Conservation (phyloP, 2,113 vertebrate species). For the Channa maculata region DNA sequence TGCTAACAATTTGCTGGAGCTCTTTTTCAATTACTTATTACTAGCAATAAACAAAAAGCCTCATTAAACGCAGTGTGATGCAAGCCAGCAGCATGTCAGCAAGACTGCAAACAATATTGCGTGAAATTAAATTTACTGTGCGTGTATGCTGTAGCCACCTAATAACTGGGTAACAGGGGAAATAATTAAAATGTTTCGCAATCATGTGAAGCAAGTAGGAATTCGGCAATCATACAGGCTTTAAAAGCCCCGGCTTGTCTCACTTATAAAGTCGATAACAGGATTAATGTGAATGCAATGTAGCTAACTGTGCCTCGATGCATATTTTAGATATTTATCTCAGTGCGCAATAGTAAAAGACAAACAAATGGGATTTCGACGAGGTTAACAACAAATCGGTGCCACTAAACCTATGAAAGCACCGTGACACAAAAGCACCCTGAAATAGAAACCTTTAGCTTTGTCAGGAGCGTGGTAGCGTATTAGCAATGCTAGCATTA, state of each 20-base stretch:
- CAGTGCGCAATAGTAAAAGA: slow-evolving; percentile 16
- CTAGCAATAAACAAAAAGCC: background rate
- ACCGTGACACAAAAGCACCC: background rate
- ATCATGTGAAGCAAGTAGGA: background rate
- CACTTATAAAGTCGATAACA: slow-evolving; percentile 39
- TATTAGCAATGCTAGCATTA: slow-evolving; percentile 56
- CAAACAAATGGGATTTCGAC: background rate
- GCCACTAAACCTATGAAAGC: background rate
- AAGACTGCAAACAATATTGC: background rate
- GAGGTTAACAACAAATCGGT: background rate
- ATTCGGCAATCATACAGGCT: slow-evolving; percentile 10
- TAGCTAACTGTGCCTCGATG: slow-evolving; percentile 29
- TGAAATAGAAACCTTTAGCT: slow-evolving; percentile 46
- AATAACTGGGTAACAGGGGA: background rate
- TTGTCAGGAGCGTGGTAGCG: slow-evolving; percentile 59
- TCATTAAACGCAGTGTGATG: slow-evolving; percentile 1
- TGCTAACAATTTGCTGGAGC: slow-evolving; percentile 30
- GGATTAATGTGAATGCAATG: slow-evolving; percentile 49
- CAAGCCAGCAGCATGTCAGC: slow-evolving; percentile 11
- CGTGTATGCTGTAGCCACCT: background rate
- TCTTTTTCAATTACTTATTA: background rate
- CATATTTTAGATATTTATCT: slow-evolving; percentile 46
- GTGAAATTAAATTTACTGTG: background rate
- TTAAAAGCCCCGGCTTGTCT: slow-evolving; percentile 1
- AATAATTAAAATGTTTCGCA: background rate